Conservation (phyloP, 2,797 vertebrate genomes). For the Poecilia gillii region DNA sequence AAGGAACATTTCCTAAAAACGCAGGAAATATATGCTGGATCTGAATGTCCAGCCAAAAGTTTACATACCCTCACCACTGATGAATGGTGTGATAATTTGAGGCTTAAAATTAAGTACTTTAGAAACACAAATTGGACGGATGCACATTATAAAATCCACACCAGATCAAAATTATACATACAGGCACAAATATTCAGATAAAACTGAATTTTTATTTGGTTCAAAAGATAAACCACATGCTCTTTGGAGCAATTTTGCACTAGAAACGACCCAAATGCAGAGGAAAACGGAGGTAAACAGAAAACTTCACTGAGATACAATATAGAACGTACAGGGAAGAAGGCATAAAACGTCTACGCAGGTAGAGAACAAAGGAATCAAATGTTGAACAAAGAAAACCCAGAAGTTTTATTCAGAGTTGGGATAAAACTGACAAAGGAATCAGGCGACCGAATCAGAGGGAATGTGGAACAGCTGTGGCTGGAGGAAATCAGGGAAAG, state of each 20-base stretch:
- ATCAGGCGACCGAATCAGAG: neutral
- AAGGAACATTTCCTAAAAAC: neutral
- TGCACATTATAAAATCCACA: neutral
- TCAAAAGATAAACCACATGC: neutral
- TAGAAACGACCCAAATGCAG: neutral
- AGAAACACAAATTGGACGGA: neutral
- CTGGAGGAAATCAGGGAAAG: neutral
- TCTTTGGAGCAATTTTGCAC: neutral
- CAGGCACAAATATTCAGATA: conserved; percentile 12
- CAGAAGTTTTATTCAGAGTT: neutral
- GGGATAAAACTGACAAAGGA: neutral
- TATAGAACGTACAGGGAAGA: neutral
- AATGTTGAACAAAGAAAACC: neutral
- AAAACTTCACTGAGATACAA: neutral
- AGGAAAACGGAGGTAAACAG: neutral
- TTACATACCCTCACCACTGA: neutral
- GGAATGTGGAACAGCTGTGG: neutral
- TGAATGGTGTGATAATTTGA: neutral
- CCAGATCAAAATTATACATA: neutral
- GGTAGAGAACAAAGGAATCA: neutral
- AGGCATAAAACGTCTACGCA: neutral
- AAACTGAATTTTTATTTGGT: neutral
- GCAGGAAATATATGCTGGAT: neutral
- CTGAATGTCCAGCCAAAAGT: neutral
- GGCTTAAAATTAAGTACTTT: neutral